Base-by-base conservation (phyloP, 1,140 invertebrate genomes). In the Ganaspis sp. region DNA sequence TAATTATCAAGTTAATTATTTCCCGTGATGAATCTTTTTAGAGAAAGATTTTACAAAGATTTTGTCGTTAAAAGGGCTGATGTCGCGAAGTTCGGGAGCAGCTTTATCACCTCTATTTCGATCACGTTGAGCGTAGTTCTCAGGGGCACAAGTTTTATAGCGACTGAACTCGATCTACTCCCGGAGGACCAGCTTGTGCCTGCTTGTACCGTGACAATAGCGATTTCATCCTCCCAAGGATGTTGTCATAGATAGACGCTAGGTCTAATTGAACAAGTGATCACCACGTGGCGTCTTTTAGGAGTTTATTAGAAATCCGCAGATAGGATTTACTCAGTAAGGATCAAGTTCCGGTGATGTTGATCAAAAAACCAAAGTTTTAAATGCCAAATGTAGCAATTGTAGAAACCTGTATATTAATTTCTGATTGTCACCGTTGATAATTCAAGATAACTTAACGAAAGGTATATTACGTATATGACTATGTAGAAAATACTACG, bases 401-500 rank as follows among this genome's bases (percentile, higher is more conserved):
- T 83, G 80, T 87, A 87, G 82, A 85, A 77, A 83, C 83, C 79
- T 88, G 86, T 87, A 87, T 87, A 87, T 87, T 88, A 84, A 64
- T 81, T 86, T 80, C 81, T 79, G 82, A 82, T 86, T 81, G 83
- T 84, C 85, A 84, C 73, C 80, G 84, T 81, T 86, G 78, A 78
- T 83, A 85, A 86, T 85, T 83, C 81, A 86, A 82, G 83, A 86
- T 86, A 85, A 84, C 83, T 83, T 86, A 88, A 85, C 80, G 78
- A 82, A 81, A 85, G 76, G 73, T 81, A 87, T 87, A 85, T 86
- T 81, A 83, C 82, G 80, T 82, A 84, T 87, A 88, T 83, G 78
- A 86, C 83, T 87, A 85, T 89, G 86, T 87, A 89, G 86, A 84
- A 81, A 29, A 64, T 34, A 88, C 80, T 87, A 84, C 85, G 85